Conservation (phyloP, 2,888 invertebrate genomes). For the Acholoe squamosa region DNA sequence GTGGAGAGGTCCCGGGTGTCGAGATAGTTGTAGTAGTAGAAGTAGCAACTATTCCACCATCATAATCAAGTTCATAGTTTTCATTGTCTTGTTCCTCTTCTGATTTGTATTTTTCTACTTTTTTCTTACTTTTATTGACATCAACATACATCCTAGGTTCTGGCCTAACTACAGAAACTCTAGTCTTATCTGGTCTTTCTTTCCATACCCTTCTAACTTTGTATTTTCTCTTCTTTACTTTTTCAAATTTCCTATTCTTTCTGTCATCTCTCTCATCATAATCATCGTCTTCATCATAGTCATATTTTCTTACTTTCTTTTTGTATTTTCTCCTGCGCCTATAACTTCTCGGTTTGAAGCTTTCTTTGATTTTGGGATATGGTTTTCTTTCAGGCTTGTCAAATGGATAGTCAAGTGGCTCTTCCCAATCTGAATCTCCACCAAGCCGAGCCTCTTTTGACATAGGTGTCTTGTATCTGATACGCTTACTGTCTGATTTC, state of each 20-base stretch:
- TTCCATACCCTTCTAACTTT: not conserved
- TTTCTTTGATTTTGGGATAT: not conserved
- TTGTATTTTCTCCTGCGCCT: not conserved
- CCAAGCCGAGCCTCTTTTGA: slow-evolving; percentile 24
- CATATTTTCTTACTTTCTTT: not conserved
- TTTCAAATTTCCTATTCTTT: not conserved
- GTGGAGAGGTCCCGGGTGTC: not conserved
- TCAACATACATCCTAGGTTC: slow-evolving; percentile 43
- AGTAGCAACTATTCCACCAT: no score
- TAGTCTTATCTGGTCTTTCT: slow-evolving; percentile 29
- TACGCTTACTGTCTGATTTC: not conserved
- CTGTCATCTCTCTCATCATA: no score
- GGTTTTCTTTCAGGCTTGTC: not conserved
- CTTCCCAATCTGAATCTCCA: slow-evolving; percentile 15
- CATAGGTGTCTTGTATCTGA: slow-evolving; percentile 21
- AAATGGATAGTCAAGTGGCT: not conserved
- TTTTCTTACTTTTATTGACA: not conserved
- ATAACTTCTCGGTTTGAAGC: not conserved
- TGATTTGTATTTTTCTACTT: not conserved
- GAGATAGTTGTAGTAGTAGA: not conserved
- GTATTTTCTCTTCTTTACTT: slow-evolving; percentile 1
- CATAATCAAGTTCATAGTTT: not conserved
- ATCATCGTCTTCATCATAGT: no score
- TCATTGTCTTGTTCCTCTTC: not conserved
- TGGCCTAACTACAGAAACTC: slow-evolving; percentile 10